phyloP scores from a whole-genome alignment of 2,888 invertebrate species.

The Cyaniris semiargus region DNA sequence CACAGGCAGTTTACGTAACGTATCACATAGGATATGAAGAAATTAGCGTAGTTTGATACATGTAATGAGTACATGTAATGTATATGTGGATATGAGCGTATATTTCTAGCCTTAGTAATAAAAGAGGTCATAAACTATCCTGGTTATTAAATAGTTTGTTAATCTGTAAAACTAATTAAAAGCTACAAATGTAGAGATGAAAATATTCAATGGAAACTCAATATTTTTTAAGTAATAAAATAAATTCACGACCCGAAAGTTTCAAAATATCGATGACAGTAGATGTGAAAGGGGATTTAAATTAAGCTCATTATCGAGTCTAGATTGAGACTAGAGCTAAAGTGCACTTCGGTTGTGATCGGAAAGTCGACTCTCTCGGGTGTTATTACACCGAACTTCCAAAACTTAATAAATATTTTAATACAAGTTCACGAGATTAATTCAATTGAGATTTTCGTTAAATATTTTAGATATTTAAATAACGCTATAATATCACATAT shows the following conservation, averaged over 20 bases:
- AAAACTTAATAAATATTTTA: constrained; percentile 9
- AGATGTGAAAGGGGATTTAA: constrained; percentile 30
- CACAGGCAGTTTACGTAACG: no score
- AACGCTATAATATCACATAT: not conserved
- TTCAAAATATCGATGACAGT: constrained; percentile 27
- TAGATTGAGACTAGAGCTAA: constrained; percentile 25
- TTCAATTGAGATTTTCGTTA: not conserved
- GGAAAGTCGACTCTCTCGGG: constrained; percentile 23
- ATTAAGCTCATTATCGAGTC: constrained; percentile 39
- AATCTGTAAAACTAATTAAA: no score
- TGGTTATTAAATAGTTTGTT: no score
- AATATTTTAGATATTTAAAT: not conserved
- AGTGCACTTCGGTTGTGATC: constrained; percentile 34
- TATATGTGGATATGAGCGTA: no score
- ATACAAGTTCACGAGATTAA: not conserved
- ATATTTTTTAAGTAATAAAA: no score
- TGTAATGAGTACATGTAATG: no score
- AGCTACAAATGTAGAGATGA: no score
- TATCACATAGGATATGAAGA: no score
- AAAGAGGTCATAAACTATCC: no score
- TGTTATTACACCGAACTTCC: not conserved
- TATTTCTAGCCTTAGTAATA: no score
- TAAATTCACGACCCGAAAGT: not conserved
- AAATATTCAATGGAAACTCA: not conserved
- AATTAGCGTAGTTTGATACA: no score